Conservation (phyloP, 1,140 invertebrate genomes). For the Chironomus striatipennis region DNA sequence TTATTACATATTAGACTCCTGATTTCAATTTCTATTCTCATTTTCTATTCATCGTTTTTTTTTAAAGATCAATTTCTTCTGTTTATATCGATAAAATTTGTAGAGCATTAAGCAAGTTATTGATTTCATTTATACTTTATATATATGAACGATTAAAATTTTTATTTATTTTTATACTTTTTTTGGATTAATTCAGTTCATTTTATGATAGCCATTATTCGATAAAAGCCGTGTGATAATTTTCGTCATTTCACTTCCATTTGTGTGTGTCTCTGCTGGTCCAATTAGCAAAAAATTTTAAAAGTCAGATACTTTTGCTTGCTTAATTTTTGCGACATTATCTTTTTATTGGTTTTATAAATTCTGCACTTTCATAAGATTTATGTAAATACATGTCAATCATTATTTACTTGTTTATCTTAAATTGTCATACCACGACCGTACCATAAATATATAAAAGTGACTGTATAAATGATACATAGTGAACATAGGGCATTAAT, state of each 20-base stretch:
- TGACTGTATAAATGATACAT: background rate
- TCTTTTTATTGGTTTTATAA: background rate
- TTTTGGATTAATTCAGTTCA: slow-evolving; percentile 2
- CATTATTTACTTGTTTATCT: too few relatives aligned
- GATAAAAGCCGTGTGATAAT: background rate
- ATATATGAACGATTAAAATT: background rate
- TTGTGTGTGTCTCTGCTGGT: background rate
- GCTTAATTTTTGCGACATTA: too few relatives aligned
- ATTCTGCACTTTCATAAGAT: slow-evolving; percentile 15
- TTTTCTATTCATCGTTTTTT: background rate
- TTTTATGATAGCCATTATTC: background rate
- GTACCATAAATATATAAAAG: too few relatives aligned
- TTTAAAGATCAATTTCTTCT: background rate
- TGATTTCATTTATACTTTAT: background rate
- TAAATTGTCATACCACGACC: too few relatives aligned
- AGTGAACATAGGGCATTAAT: background rate
- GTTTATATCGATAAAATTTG: background rate
- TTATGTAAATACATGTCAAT: background rate
- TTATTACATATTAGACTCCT: slow-evolving; percentile 17
- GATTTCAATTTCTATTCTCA: background rate
- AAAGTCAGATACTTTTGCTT: background rate
- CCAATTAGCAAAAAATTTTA: slow-evolving; percentile 6
- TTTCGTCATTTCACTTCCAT: background rate
- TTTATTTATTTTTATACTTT: background rate
- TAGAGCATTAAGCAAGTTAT: slow-evolving; percentile 10